These are phyloP conservation scores for Acronicta aceris DNA, from an alignment of 2,888 invertebrate genomes.

Conservation along the genomic window DNA sequence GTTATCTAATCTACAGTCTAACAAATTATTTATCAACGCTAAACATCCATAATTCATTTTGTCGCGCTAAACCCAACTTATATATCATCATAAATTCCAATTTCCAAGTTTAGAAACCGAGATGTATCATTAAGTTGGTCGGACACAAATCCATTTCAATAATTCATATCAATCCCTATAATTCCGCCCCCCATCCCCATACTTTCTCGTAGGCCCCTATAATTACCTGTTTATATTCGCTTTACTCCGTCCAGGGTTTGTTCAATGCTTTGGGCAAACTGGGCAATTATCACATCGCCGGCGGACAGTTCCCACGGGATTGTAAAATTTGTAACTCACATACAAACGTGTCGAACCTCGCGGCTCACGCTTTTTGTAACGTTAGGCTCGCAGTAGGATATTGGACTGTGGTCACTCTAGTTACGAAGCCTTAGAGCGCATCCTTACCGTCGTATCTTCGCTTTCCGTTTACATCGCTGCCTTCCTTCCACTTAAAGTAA, in stretches of 20 bases:
- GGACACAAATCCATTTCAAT: constrained; percentile 73
- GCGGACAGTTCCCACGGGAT: constrained; percentile 85
- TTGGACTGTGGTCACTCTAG: constrained; percentile 72
- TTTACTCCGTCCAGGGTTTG: constrained; percentile 70
- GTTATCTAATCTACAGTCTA: constrained; percentile 36
- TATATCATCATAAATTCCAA: constrained; percentile 64
- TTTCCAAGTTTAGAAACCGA: constrained; percentile 59
- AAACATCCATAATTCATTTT: constrained; percentile 50
- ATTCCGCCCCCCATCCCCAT: constrained; percentile 63
- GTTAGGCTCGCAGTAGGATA: constrained; percentile 69
- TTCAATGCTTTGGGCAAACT: constrained; percentile 82
- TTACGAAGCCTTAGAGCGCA: constrained; percentile 77
- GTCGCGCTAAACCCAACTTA: constrained; percentile 50
- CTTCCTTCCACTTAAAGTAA: constrained; percentile 46
- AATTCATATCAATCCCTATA: constrained; percentile 70
- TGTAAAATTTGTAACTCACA: constrained; percentile 80
- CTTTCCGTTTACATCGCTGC: constrained; percentile 65
- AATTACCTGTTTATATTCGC: constrained; percentile 81
- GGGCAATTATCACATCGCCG: constrained; percentile 85
- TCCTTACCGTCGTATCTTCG: constrained; percentile 59
- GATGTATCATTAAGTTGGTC: constrained; percentile 72
- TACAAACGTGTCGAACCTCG: constrained; percentile 62
- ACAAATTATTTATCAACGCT: constrained; percentile 50
- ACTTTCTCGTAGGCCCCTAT: constrained; percentile 72
- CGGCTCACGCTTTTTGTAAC: constrained; percentile 74